Evolutionary conservation across 2,797 vertebrate species (phyloP), one percentile per base, ranked within the genome.

Genomic region (Hypotaenidia okinawae): DNA sequence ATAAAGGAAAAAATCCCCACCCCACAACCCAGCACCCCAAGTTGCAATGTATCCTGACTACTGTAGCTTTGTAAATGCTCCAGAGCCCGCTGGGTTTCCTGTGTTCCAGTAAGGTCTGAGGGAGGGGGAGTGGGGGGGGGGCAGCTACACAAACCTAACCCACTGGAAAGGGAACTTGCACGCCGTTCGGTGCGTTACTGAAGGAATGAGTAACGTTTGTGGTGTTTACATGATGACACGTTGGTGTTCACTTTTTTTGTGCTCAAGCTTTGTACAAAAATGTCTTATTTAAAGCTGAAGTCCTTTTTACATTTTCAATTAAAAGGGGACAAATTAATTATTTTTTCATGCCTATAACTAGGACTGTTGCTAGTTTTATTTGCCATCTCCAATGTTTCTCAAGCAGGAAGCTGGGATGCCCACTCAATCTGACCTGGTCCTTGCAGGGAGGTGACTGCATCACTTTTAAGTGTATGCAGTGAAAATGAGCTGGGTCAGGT

Each of bases 281-380:
- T 95, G 95, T 94, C 81, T 94, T 94, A 96, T 97, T 97, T 96
- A 97, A 97, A 93, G 84, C 83, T 69, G 67, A 95, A 95, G 96
- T 96, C 95, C 95, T 97, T 96, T 96, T 94, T 96, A 96, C 90
- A 82, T 96, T 97, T 97, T 94, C 88, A 90, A 96, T 96, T 97
- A 97, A 97, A 97, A 96, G 83, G 94, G 96, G 94, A 93, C 89
- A 92, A 90, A 92, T 66, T 90, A 89, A 87, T 87, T 96, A 94
- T 97, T 97, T 97, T 95, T 95, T 90, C 86, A 95, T 95, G 90
- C 82, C 84, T 96, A 75, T 78, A 86, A 95, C 27, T 78, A 96
- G 95, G 92, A 94, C 76, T 95, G 84, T 93, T 66, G 78, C 84
- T 85, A 92, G 51, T 80, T 93, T 96, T 84, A 43, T 95, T 95